Conservation (phyloP, 2,888 invertebrate genomes). For the Chrysomela aeneicollis region DNA sequence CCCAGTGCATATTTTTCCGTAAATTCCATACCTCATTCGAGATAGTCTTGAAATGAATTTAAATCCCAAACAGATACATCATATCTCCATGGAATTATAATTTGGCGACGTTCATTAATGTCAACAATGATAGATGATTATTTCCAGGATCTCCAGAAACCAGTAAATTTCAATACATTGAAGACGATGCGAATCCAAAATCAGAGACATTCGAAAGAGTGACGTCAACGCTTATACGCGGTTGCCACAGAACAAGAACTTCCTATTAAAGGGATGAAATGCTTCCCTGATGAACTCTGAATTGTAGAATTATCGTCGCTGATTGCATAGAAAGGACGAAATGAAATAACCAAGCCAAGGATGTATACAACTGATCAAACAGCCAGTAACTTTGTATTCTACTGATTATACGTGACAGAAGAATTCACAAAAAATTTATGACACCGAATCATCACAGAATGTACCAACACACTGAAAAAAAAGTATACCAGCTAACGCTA, state of each 20-base stretch:
- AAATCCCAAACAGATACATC: too few species aligned
- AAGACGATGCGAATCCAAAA: not conserved
- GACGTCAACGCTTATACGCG: too few species aligned
- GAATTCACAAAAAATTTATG: too few species aligned
- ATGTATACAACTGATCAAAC: constrained; percentile 39
- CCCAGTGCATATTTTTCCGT: too few species aligned
- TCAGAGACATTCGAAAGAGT: constrained; percentile 25
- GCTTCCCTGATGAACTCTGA: constrained; percentile 61
- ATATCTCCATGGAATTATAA: too few species aligned
- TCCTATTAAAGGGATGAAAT: constrained; percentile 60
- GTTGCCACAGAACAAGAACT: constrained; percentile 59
- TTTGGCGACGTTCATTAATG: not conserved
- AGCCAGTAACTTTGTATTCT: constrained; percentile 32
- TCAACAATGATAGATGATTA: not conserved
- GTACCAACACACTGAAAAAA: too few species aligned
- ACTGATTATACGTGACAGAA: constrained; percentile 35
- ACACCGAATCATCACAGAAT: too few species aligned
- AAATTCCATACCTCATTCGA: too few species aligned
- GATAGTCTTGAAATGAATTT: too few species aligned
- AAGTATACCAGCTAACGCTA: too few species aligned
- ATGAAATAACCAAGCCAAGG: constrained; percentile 43
- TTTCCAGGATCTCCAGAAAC: not conserved
- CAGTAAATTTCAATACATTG: constrained; percentile 4
- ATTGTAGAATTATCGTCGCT: constrained; percentile 61
- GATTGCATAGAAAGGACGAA: constrained; percentile 53